Evolutionary conservation across 2,888 invertebrate species (phyloP).

Genomic region (Aplocera efformata): DNA sequence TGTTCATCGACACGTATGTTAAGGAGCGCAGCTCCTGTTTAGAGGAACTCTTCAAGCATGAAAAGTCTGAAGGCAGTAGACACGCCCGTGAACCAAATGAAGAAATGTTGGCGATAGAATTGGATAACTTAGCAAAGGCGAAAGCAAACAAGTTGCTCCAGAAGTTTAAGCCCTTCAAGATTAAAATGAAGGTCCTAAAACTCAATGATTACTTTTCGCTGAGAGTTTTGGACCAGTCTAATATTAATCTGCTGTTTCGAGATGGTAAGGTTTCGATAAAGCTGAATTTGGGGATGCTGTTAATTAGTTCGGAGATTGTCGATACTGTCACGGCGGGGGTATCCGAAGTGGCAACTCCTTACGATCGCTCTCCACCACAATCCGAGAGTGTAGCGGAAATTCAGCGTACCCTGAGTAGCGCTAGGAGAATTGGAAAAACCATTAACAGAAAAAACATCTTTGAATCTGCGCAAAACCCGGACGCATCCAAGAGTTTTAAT

Average conservation of each 20-base stretch:
- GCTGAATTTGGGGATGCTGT: constrained; percentile 54
- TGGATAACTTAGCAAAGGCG: constrained; percentile 42
- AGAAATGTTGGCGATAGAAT: constrained; percentile 44
- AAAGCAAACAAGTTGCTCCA: constrained; percentile 36
- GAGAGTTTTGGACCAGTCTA: constrained; percentile 46
- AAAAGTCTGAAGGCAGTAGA: background rate
- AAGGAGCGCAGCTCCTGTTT: constrained; percentile 13
- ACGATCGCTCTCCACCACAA: constrained; percentile 31
- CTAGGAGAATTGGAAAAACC: constrained; percentile 16
- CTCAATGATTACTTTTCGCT: constrained; percentile 53
- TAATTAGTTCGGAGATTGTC: constrained; percentile 58
- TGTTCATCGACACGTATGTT: constrained; percentile 33
- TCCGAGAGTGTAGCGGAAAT: constrained; percentile 34
- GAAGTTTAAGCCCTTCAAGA: constrained; percentile 46
- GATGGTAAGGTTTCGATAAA: constrained; percentile 37
- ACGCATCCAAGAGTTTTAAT: background rate
- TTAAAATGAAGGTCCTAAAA: constrained; percentile 47
- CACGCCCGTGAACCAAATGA: constrained; percentile 2
- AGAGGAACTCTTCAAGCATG: constrained; percentile 1
- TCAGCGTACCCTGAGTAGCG: constrained; percentile 25
- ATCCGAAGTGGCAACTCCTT: constrained; percentile 38
- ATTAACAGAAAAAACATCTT: background rate
- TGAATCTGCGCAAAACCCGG: background rate
- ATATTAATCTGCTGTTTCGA: constrained; percentile 45
- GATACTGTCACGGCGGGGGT: constrained; percentile 43